Evolutionary conservation across 2,797 vertebrate species (phyloP), one percentile per base, ranked within the genome.

Genomic region (Mormyrus hasselquistii): DNA sequence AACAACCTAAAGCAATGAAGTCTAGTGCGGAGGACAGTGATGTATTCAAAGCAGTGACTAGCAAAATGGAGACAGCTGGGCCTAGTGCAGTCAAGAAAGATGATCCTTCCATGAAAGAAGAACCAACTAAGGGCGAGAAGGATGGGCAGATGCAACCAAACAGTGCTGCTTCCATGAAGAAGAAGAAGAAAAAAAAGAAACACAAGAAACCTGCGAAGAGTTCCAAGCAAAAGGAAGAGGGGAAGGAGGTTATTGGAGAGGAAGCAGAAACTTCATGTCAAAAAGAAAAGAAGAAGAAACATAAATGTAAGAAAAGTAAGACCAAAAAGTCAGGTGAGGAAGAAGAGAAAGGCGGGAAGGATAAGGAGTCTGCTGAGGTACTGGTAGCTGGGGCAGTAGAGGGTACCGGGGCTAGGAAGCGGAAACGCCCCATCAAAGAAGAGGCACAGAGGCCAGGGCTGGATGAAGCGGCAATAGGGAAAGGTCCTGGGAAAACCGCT

Each of bases 161-260:
- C 3, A 89, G 93, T 86, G 95, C 93, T 86, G 96, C 95, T 91
- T 95, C 96, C 90, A 98, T 98, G 93, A 97, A 97, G 88, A 99
- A 99, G 90, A 97, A 97, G 89, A 99, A 97, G 93, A 97, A 99
- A 93, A 99, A 99, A 95, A 99, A 99, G 95, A 99, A 99, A 93
- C 98, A 99, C 91, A 99, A 99, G 96, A 99, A 99, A 90, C 97
- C 97, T 2, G 92, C 93, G 88, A 99, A 97, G 92, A 97, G 96
- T 90, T 96, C 95, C 87, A 99, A 98, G 92, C 97, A 95, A 91
- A 96, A 97, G 90, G 97, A 95, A 85, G 93, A 95, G 83, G 97
- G 97, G 0, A 97, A 97, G 73, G 97, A 93, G 87, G 90, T 92
- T 0, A 93, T 94, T 19, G 97, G 96, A 69, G 94, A 97, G 2